phyloP scores from a whole-genome alignment of 2,113 vertebrate species.

The Rhinopomastus cyanomelas region DNA sequence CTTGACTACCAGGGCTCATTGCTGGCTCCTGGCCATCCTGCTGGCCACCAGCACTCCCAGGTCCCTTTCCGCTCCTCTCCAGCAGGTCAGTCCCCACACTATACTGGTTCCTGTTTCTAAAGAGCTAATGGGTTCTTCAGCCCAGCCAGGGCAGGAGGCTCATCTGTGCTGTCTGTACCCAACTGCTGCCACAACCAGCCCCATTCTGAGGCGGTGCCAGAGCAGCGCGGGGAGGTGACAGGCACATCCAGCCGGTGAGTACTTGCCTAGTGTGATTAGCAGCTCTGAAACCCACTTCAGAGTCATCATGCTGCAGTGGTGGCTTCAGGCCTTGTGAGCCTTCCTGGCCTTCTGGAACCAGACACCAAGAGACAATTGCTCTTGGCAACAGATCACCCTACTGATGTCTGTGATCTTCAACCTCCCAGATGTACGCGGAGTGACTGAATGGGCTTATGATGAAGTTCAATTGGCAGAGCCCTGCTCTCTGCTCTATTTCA shows the following conservation, averaged over 20 bases:
- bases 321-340: not conserved
- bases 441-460: conserved; percentile 11
- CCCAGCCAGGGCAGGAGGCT: not conserved
- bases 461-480: conserved; percentile 24
- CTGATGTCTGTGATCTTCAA: not conserved
- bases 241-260: not conserved
- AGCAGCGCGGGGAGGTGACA: not conserved
- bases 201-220: not conserved
- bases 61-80: too few species aligned
- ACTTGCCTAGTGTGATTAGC: not conserved
- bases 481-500: not conserved
- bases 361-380: not conserved
- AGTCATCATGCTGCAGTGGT: not conserved
- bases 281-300: not conserved
- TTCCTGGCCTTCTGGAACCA: conserved; percentile 1
- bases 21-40: too few species aligned
- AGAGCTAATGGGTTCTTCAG: not conserved
- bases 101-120: not conserved
- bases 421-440: not conserved
- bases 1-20: too few species aligned
- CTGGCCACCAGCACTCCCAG: too few species aligned
- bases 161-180: rapidly evolving
- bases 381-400: not conserved
- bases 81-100: too few species aligned
- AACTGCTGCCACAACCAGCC: not conserved